phyloP scores from a whole-genome alignment of 2,797 vertebrate species.

The Chiloscyllium punctatum region DNA sequence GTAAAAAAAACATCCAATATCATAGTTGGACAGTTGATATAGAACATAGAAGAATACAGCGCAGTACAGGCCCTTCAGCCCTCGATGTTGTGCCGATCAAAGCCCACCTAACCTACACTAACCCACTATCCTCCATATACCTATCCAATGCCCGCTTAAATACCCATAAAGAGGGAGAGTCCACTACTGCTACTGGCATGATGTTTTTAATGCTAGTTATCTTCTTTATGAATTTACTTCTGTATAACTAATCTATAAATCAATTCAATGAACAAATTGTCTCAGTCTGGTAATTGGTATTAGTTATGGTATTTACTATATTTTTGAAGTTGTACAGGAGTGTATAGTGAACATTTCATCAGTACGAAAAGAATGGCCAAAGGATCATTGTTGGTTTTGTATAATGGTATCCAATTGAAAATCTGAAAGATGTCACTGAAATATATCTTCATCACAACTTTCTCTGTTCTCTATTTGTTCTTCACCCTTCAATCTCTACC shows the following conservation, averaged over 20 bases:
- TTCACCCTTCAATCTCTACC: background rate
- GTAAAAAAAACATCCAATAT: background rate
- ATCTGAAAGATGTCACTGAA: background rate
- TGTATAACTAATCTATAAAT: background rate
- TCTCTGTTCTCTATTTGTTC: background rate
- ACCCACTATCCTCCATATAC: no score
- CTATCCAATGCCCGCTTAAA: no score
- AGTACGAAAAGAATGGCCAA: background rate
- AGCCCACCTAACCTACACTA: no score
- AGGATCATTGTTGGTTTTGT: background rate
- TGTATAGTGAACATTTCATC: background rate
- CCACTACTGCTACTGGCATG: no score
- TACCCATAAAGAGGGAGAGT: no score
- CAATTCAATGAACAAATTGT: background rate
- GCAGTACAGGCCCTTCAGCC: no score
- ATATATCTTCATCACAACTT: background rate
- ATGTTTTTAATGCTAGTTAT: background rate
- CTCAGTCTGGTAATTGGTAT: background rate
- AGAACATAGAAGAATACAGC: no score
- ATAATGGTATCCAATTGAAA: background rate
- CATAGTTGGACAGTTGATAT: background rate
- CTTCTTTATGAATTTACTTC: background rate
- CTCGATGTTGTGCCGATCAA: no score
- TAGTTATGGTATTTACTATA: background rate
- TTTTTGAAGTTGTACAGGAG: background rate